These are phyloP conservation scores for Cygnus buccinator DNA, from an alignment of 2,113 vertebrate species.

Conservation along the genomic window DNA sequence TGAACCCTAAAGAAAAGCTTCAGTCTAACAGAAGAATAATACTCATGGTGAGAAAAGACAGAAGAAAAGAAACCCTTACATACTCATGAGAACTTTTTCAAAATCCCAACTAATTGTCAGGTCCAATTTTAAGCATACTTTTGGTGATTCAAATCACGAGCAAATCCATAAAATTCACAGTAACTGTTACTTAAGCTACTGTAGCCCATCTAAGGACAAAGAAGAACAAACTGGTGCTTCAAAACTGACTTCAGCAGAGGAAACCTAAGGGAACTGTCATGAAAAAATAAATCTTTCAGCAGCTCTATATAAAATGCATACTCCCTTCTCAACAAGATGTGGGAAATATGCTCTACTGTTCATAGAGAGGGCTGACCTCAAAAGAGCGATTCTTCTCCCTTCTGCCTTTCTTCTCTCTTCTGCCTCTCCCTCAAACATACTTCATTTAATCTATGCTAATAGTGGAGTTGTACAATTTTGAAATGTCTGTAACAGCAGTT, in stretches of 20 bases:
- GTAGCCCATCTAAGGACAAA: background rate
- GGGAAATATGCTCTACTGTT: background rate
- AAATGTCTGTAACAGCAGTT: background rate
- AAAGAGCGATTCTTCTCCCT: background rate
- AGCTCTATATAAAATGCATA: background rate
- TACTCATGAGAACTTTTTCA: slow-evolving; percentile 28
- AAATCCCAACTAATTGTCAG: slow-evolving; percentile 36
- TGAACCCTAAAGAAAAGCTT: slow-evolving; percentile 60
- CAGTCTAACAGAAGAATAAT: slow-evolving; percentile 42
- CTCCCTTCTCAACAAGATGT: background rate
- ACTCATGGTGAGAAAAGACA: background rate
- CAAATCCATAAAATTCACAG: slow-evolving; percentile 3
- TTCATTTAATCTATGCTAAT: background rate
- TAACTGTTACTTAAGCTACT: slow-evolving; percentile 49
- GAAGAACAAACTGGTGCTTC: background rate
- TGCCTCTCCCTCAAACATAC: background rate
- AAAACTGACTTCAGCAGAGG: background rate
- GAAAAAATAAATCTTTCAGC: background rate
- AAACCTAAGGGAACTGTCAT: background rate
- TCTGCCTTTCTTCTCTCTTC: background rate
- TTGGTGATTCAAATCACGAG: slow-evolving; percentile 53
- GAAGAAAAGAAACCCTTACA: slow-evolving; percentile 6
- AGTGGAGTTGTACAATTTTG: background rate
- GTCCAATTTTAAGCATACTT: slow-evolving; percentile 33
- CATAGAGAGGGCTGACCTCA: fast-evolving